phyloP scores from a whole-genome alignment of 2,888 invertebrate species.

The Mesodorylaimus sp. region DNA sequence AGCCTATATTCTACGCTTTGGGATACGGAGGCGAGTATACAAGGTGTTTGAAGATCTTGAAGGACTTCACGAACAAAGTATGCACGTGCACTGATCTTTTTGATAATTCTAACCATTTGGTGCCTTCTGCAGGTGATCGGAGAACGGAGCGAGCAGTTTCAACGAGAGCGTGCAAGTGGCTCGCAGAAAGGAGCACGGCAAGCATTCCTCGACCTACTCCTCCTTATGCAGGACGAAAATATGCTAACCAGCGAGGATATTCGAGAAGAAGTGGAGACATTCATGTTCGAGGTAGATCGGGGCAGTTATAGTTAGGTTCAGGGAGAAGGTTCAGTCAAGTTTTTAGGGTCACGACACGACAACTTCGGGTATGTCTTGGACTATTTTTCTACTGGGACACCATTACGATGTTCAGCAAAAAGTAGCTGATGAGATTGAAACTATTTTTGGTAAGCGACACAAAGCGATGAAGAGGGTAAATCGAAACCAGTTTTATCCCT shows the following conservation, averaged over 20 bases:
- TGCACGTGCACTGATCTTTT: neutral
- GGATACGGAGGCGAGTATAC: slow-evolving; percentile 29
- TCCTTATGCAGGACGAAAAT: slow-evolving; percentile 36
- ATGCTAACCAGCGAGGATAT: slow-evolving; percentile 36
- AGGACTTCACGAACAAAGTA: slow-evolving; percentile 20
- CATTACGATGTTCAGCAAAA: slow-evolving; percentile 32
- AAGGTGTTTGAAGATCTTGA: slow-evolving; percentile 16
- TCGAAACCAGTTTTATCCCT: no score
- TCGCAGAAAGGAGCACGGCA: no score
- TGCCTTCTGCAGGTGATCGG: no score
- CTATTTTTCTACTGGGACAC: slow-evolving; percentile 31
- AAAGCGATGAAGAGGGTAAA: no score
- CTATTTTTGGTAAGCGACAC: slow-evolving; percentile 29
- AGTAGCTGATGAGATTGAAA: slow-evolving; percentile 29
- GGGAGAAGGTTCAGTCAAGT: no score
- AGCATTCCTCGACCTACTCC: slow-evolving; percentile 36
- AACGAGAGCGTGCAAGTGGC: no score
- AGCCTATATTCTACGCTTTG: slow-evolving; percentile 43
- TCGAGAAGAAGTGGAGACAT: slow-evolving; percentile 31
- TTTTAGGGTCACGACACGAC: slow-evolving; percentile 34
- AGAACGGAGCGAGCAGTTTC: no score
- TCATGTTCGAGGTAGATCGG: no score
- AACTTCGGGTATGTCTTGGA: slow-evolving; percentile 33
- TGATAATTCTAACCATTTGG: no score
- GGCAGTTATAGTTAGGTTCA: no score